phyloP scores from a whole-genome alignment of 2,888 invertebrate genomes.

The Pseudoips prasinana region DNA sequence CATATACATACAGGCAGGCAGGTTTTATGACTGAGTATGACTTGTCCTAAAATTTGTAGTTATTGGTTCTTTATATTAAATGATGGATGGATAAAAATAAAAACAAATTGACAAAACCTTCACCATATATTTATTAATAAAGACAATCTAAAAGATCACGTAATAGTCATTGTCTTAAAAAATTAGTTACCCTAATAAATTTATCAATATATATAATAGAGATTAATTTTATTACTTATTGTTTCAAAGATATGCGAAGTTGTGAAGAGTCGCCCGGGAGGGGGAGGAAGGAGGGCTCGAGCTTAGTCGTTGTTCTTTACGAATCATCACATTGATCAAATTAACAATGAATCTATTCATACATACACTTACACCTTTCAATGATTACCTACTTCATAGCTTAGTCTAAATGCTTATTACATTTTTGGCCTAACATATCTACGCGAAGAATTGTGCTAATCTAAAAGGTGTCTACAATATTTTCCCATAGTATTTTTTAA shows the following conservation, averaged over 20 bases:
- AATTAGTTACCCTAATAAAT: slow-evolving; percentile 82
- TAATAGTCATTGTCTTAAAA: slow-evolving; percentile 82
- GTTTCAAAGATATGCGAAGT: slow-evolving; percentile 83
- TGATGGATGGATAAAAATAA: slow-evolving; percentile 55
- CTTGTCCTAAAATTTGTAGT: too few species aligned
- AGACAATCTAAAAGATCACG: slow-evolving; percentile 83
- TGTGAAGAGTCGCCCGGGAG: slow-evolving; percentile 66
- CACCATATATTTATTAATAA: slow-evolving; percentile 83
- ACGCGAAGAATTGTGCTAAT: slow-evolving; percentile 82
- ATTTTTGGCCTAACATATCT: slow-evolving; percentile 74
- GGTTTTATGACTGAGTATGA: too few species aligned
- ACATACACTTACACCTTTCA: slow-evolving; percentile 69
- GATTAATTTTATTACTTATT: slow-evolving; percentile 80
- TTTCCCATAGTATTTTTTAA: slow-evolving; percentile 62
- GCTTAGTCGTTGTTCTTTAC: slow-evolving; percentile 75
- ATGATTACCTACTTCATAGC: slow-evolving; percentile 65
- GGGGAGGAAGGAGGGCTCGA: slow-evolving; percentile 54
- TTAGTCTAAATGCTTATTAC: slow-evolving; percentile 75
- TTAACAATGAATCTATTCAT: slow-evolving; percentile 73
- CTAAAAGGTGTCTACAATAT: slow-evolving; percentile 77
- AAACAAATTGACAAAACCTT: slow-evolving; percentile 78
- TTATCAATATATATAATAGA: slow-evolving; percentile 78
- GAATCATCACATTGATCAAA: slow-evolving; percentile 75
- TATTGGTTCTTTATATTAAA: too few species aligned
- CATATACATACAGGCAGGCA: too few species aligned